Base-by-base conservation (phyloP, 2,113 vertebrate species). In the Jaculus jaculus region DNA sequence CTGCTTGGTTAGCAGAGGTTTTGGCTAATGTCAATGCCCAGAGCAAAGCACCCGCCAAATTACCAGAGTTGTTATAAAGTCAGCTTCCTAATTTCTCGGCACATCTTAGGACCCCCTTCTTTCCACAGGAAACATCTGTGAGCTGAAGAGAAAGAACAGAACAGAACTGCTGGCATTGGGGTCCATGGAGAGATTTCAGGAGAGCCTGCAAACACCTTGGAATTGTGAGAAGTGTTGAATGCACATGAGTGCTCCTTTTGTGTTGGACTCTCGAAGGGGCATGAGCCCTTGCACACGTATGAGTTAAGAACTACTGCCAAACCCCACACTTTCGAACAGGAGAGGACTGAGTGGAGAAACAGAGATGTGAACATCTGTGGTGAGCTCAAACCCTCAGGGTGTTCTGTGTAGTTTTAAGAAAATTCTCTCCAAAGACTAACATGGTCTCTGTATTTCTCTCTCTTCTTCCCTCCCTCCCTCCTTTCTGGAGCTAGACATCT, bases 21-120 rank as follows among this genome's bases (percentile, higher is more conserved):
- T 73, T 66, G 87, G 89, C 60, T 78, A 66, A 92, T 15, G 20
- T 91, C 88, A 91, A 71, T 65, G 23, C 34, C 39, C 37, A 60
- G 93, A 78, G 77, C 87, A 96, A 96, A 78, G 87, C 66, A 58
- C 61, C 65, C 54, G 8, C 26, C 37, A 89, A 81, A 89, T 83
- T 61, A 83, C 54, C 39, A 93, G 66, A 37, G 23, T 71, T 69
- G 71, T 78, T 60, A 60, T 72, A 87, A 89, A 87, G 74, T 58
- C 84, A n/a, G 58, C 58, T 77, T 91, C 81, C 68, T 74, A 37
- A 66, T 28, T 90, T 77, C 68, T 61, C 92, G 61, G 84, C 32
- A 63, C 32, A 61, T 90, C 8, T 58, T 24, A 17, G 71, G 60
- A 80, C 72, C 92, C 63, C 63, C 73, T 89, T 86, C n/a, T 95